Evolutionary conservation across 92 coral and sea anemone genomes (phyloP), one percentile per base, ranked within the genome.

Genomic region (Parazoanthus atlanticus): DNA sequence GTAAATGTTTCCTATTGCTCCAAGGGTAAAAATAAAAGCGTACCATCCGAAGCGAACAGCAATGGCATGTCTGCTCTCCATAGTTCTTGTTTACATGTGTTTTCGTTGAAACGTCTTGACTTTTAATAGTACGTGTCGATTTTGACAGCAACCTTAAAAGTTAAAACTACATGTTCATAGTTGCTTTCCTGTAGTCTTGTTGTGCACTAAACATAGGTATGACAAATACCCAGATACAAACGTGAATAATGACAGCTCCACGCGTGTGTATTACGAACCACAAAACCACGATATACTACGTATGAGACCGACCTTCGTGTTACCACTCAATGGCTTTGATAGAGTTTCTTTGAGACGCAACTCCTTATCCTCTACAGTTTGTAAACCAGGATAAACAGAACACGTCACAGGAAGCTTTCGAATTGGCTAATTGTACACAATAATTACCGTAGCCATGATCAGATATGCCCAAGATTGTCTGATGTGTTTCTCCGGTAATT

Each of bases 21-120:
- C 98, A 21, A 93, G 93, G 6, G 93, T 95, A 49, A 95, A 88
- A 23, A 93, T 88, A 75, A 95, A 93, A 11, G 96, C 89, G 75
- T 95, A 95, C 98, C 98, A 95, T 12, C 92, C 98, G 32, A 93
- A 91, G 36, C 94, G 96, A 71, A 95, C 25, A 0, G 95, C 83
- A 34, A 86, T 78, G 38, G 89, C 87, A 26, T 90, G 85, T 47
- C 89, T 83, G 26, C 43, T 34, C 67, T 29, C 87, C 79, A 70
- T 70, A 73, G 76, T 12, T 41, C 26, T 81, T 49, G 3, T 23
- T 9, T 5, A 29, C 82, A 13, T 9, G 10, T 16, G 21, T 32
- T 25, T 54, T 40, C 54, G 30, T 3, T n/a, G 54, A 8, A 23
- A 78, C 11, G 72, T 8, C 12, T 46, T 11, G 12, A 46, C 49